Evolutionary conservation across 2,888 invertebrate species (phyloP).

Genomic region (Drosophila merina): DNA sequence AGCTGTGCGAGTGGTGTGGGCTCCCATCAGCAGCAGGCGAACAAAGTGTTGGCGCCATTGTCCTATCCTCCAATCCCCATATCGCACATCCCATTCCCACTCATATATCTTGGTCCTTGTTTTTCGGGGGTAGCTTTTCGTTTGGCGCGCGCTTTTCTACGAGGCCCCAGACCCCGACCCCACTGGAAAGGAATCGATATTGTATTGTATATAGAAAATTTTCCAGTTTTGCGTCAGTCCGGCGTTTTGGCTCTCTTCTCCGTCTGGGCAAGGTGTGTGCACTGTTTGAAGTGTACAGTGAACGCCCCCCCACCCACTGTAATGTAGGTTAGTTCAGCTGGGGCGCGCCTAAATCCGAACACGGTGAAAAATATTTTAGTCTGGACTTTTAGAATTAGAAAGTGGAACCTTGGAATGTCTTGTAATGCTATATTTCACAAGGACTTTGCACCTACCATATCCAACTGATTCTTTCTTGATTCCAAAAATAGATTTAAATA

Average conservation of each 20-base stretch:
- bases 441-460: too few relatives aligned
- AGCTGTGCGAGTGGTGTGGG: conserved; percentile 53
- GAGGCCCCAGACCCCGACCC: neutral
- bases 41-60: conserved; percentile 48
- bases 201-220: conserved; percentile 53
- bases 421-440: too few relatives aligned
- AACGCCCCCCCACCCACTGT: conserved; percentile 44
- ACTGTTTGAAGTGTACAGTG: conserved; percentile 7
- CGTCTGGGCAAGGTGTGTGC: conserved; percentile 48
- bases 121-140: conserved; percentile 37
- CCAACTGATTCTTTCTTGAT: too few relatives aligned
- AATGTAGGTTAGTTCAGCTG: conserved; percentile 73
- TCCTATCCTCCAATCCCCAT: conserved; percentile 16
- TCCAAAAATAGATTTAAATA: too few relatives aligned
- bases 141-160: conserved; percentile 64
- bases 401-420: too few relatives aligned
- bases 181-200: conserved; percentile 67
- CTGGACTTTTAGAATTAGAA: too few relatives aligned
- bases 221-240: conserved; percentile 43
- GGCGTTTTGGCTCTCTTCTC: conserved; percentile 28
- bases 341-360: conserved; percentile 32
- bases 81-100: conserved; percentile 1
- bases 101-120: conserved; percentile 7
- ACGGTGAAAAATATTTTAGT: neutral
- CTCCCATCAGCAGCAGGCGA: conserved; percentile 43